phyloP scores from a whole-genome alignment of 2,888 invertebrate genomes.

The Ferdinandea cuprea region DNA sequence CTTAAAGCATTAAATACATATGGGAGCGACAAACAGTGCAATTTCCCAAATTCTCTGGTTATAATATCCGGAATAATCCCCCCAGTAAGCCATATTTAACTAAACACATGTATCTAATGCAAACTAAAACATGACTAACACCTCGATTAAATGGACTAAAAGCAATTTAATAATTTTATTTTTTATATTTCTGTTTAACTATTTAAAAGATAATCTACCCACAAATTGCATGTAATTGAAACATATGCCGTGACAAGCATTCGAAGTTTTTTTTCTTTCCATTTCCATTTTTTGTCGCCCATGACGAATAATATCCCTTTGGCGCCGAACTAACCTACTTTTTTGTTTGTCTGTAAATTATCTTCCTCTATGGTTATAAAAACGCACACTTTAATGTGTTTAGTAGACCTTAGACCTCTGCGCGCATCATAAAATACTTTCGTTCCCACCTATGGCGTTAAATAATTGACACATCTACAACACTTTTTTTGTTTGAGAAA shows the following conservation, averaged over 20 bases:
- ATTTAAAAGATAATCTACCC: no score
- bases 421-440: slow-evolving; percentile 36
- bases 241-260: slow-evolving; percentile 59
- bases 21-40: no score
- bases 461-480: slow-evolving; percentile 52
- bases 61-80: no score
- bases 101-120: no score
- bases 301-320: slow-evolving; percentile 18
- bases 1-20: no score
- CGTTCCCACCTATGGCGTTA: slow-evolving; percentile 25
- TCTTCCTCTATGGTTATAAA: slow-evolving; percentile 49
- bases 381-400: slow-evolving; percentile 16
- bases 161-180: neutral
- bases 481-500: neutral
- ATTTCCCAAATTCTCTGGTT: no score
- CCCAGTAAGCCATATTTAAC: no score
- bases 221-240: slow-evolving; percentile 58
- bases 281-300: no score
- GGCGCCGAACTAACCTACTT: slow-evolving; percentile 18
- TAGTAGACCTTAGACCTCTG: neutral
- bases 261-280: no score
- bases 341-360: slow-evolving; percentile 29
- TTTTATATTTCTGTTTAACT: neutral
- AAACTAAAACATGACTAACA: no score
- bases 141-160: neutral